Base-by-base conservation (phyloP, 2,797 vertebrate species). In the Tokudaia muenninki region DNA sequence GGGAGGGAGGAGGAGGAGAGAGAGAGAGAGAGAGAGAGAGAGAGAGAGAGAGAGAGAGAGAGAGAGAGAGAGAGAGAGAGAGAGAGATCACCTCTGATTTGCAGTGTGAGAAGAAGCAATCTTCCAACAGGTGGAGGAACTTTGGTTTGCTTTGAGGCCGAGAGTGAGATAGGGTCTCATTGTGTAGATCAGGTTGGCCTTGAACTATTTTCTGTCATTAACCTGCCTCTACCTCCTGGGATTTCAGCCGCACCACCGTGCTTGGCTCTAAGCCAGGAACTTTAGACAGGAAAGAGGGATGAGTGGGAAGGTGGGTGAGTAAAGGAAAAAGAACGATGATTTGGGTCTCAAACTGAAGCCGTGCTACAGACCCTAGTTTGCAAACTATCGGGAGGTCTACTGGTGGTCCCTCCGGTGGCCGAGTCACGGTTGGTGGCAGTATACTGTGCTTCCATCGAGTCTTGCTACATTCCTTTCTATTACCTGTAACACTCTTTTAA, bases 221-320 rank as follows among this genome's bases (percentile, higher is more conserved):
- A 11, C n/a, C n/a, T 10, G 55, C 22, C 12, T 63, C 55, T 47
- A 10, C 41, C 87, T 75, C 55, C 88, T 65, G 59, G 44, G 31
- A 79, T 37, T 63, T n/a, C 59, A 37, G 74, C 65, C 50, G 59
- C 3, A 0, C 59, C 57, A 17, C 31, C 12, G 24, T 26, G 10
- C 55, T 77, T n/a, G 87, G 57, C 72, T 63, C 65, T 81, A 90
- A 92, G 29, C 55, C 86, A 89, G 80, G 37, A 92, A 80, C 31
- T 90, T 88, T 83, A 74, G 77, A 93, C 44, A 86, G 65, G 50
- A 16, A 70, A 91, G 31, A 34, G 44, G 57, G 79, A 70, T 57
- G 75, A 70, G 75, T 47, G 22, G 24, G 41, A 63, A 81, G 78
- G n/a, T 92, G 61, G 34, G 75, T 63, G 13, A 37, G 26, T 21